A percentile compares a stretch with the other conserved stretches of the same genome.
These are phyloP conservation scores for Auanema freiburgensis DNA, from an alignment of 2,888 invertebrate species.

Conservation along the genomic window DNA sequence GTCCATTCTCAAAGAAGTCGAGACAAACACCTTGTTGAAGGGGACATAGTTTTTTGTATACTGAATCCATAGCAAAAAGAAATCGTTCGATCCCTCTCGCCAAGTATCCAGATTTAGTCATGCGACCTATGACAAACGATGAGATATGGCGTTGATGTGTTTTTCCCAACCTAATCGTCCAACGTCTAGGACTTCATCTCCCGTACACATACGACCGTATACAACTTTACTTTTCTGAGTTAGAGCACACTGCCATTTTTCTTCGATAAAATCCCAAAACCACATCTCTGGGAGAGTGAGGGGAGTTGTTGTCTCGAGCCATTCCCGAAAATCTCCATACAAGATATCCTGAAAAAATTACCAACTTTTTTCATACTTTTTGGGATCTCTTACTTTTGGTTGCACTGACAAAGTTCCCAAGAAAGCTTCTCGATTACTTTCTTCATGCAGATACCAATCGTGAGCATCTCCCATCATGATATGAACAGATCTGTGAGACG, in stretches of 20 bases:
- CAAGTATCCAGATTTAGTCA: slow-evolving; percentile 59
- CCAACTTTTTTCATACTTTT: too few relatives aligned
- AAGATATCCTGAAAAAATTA: slow-evolving; percentile 37
- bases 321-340: slow-evolving; percentile 54
- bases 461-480: slow-evolving; percentile 62
- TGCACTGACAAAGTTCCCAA: slow-evolving; percentile 59
- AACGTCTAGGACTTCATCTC: slow-evolving; percentile 56
- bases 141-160: not conserved
- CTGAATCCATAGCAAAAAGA: slow-evolving; percentile 54
- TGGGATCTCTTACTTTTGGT: slow-evolving; percentile 32
- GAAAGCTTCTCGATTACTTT: slow-evolving; percentile 29
- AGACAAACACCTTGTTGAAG: slow-evolving; percentile 54
- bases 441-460: slow-evolving; percentile 53
- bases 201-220: slow-evolving; percentile 58
- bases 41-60: slow-evolving; percentile 53
- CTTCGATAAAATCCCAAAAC: slow-evolving; percentile 48
- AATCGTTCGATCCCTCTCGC: slow-evolving; percentile 54
- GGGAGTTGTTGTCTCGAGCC: slow-evolving; percentile 57
- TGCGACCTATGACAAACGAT: slow-evolving; percentile 37
- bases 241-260: slow-evolving; percentile 53
- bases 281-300: slow-evolving; percentile 59
- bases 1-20: slow-evolving; percentile 58
- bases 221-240: slow-evolving; percentile 48
- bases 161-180: slow-evolving; percentile 33
- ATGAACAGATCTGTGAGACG: slow-evolving; percentile 32